Evolutionary conservation across 2,797 vertebrate species (phyloP).

Genomic region (Tragelaphus oryx): DNA sequence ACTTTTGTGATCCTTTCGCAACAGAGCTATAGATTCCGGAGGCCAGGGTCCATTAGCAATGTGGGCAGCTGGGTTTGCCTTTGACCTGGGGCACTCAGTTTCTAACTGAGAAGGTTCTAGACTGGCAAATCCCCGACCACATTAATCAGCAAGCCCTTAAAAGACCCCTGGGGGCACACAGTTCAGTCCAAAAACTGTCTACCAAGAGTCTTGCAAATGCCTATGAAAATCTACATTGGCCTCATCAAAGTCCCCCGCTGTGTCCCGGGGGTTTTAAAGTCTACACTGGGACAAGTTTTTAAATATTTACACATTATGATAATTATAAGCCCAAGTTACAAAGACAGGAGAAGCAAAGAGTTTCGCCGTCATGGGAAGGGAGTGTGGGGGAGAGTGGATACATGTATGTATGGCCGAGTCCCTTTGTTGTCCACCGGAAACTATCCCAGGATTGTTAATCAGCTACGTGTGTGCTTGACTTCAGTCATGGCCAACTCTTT

Average conservation of each 20-base stretch:
- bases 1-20: not conserved
- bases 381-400: not conserved
- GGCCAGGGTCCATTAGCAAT: not conserved
- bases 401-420: not conserved
- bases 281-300: not conserved
- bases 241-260: not conserved
- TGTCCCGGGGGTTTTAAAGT: not conserved
- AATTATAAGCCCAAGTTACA: not conserved
- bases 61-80: not conserved
- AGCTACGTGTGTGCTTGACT: not conserved
- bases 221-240: fast-evolving
- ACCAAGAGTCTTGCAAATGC: not conserved
- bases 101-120: not conserved
- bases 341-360: not conserved
- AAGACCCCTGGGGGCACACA: not conserved
- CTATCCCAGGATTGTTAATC: not conserved
- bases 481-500: not conserved
- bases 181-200: not conserved
- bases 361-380: not conserved
- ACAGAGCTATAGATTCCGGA: not conserved
- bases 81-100: not conserved
- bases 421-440: not conserved
- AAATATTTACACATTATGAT: not conserved
- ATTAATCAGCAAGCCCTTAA: not conserved
- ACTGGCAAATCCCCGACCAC: too few species aligned